Evolutionary conservation across 2,113 vertebrate species (phyloP), one percentile per base, ranked within the genome.

Genomic region (Saiga tatarica): DNA sequence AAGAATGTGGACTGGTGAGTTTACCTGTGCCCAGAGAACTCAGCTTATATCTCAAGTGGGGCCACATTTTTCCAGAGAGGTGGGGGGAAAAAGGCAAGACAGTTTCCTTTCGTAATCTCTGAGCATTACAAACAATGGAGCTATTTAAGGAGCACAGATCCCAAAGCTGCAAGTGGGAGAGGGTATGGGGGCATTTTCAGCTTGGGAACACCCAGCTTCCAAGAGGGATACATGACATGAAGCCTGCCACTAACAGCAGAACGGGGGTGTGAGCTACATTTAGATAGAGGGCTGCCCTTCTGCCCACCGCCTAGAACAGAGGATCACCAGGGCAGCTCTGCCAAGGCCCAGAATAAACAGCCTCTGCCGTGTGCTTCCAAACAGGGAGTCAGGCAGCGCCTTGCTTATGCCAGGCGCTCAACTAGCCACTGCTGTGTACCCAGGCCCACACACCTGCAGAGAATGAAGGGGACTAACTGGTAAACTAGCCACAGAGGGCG

Each of bases 1-100:
- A 96, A 86, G 91, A 95, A 94, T 87, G 92, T 57, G 53, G 79
- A 92, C 83, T 91, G 84, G 76, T 42, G 53, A 82, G 74, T 97
- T 91, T 85, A 89, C 39, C 7, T 60, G 87, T 67, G 53, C 87
- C 93, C n/a, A 88, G 79, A 96, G 45, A 33, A 82, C 71, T 92
- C 14, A 25, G 87, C 87, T 97, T 74, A 7, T 45, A 52, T 62
- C 94, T 93, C 91, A 86, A 89, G 28, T 83, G 60, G 45, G 59
- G 81, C 64, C 50, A 83, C 36, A 62, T 97, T 94, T 97, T 95
- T 88, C 76, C 88, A 95, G 55, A 87, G 53, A 67, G 67, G 30
- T 19, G 12, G 6, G 26, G 53, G 42, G 26, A 6, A 3, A 25
- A 78, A 76, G 88, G 90, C 19, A 87, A 91, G 64, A 53, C 6